A percentile compares a stretch with the other conserved stretches of the same genome.
phyloP scores from a whole-genome alignment of 1,140 invertebrate species.

The Leptopilina clavipes region DNA sequence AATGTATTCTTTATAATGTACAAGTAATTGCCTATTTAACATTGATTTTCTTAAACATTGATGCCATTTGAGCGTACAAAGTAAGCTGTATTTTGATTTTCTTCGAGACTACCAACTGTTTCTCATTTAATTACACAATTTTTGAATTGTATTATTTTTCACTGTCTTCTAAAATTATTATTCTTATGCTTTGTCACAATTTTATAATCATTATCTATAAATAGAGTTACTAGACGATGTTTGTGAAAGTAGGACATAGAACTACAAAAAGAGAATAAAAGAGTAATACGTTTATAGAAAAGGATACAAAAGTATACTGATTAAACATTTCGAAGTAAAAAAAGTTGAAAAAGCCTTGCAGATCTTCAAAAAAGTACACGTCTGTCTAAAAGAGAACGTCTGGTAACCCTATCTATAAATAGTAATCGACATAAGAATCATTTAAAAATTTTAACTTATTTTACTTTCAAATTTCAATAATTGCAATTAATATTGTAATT shows the following conservation, averaged over 20 bases:
- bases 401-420: background rate
- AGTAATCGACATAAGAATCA: background rate
- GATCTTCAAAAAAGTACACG: too few relatives aligned
- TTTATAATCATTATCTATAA: background rate
- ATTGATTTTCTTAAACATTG: too few relatives aligned
- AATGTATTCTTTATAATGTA: background rate
- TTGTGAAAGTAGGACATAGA: too few relatives aligned
- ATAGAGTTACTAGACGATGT: too few relatives aligned
- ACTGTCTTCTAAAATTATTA: background rate
- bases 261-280: too few relatives aligned
- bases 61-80: too few relatives aligned
- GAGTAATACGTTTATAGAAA: too few relatives aligned
- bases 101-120: background rate
- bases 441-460: background rate
- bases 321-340: too few relatives aligned
- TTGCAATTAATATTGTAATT: background rate
- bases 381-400: too few relatives aligned
- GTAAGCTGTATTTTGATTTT: background rate
- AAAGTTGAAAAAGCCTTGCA: too few relatives aligned
- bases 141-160: background rate
- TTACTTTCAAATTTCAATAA: background rate
- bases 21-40: too few relatives aligned
- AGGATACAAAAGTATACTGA: too few relatives aligned
- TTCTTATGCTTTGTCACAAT: background rate
- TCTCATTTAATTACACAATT: background rate